Conservation (phyloP, 2,888 invertebrate genomes). For the Drymonia ruficornis region DNA sequence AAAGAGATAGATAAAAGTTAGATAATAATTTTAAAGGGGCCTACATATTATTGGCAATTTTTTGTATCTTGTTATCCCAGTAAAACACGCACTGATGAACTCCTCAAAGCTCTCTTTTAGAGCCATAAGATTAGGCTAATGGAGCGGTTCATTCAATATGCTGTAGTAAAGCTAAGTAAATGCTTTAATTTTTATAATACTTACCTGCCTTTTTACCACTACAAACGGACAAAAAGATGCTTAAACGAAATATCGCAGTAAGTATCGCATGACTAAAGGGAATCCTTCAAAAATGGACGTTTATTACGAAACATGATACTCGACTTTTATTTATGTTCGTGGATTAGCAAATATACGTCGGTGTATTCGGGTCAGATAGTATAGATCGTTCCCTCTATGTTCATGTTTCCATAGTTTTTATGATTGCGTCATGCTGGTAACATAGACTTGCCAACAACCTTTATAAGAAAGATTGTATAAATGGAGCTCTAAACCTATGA, state of each 20-base stretch:
- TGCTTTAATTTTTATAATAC: no score
- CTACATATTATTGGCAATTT: no score
- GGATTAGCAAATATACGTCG: slow-evolving; percentile 23
- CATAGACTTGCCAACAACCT: not conserved
- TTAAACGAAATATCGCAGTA: slow-evolving; percentile 21
- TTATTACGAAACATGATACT: slow-evolving; percentile 33
- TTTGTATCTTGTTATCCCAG: no score
- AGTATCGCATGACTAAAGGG: slow-evolving; percentile 39
- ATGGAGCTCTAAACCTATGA: no score
- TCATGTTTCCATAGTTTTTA: not conserved
- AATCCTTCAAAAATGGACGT: slow-evolving; percentile 42
- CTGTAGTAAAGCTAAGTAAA: no score
- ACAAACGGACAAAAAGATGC: slow-evolving; percentile 10
- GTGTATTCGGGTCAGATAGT: slow-evolving; percentile 19
- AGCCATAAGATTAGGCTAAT: no score
- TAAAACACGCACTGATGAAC: no score
- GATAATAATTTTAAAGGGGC: no score
- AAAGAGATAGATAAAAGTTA: no score
- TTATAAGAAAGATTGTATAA: not conserved
- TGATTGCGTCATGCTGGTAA: not conserved
- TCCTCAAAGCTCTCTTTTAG: no score
- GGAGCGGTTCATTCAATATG: no score
- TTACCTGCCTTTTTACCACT: no score
- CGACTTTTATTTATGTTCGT: slow-evolving; percentile 31
- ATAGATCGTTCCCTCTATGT: slow-evolving; percentile 13